Base-by-base conservation (phyloP, 2,797 vertebrate genomes). In the Microchirus variegatus region DNA sequence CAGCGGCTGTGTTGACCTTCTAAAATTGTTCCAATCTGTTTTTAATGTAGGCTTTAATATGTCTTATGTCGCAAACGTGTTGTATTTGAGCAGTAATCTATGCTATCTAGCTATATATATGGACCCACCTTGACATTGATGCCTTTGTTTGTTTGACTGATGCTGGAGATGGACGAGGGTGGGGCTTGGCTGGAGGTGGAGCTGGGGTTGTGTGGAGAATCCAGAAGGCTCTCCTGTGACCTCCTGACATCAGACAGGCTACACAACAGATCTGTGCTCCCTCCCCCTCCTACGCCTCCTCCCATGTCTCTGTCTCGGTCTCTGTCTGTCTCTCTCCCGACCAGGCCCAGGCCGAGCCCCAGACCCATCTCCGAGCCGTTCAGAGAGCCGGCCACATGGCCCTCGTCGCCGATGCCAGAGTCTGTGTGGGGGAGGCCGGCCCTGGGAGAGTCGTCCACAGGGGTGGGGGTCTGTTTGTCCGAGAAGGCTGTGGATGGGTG, bases 391-490 rank as follows among this genome's bases (percentile, higher is more conserved):
- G 94, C 92, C 72, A 96, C 94, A 16, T 97, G 96, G 48, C 91
- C 91, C 75, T 99, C 97, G 43, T 99, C 98, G 47, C 96, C 97
- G 58, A 98, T 98, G 80, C 97, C 97, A 0, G 98, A 99, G 89
- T 99, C 98, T 1, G 97, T 98, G 88, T 98, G 98, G 51, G 97
- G 98, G 84, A 98, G 94, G 26, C 96, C 95, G 49, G 93, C 94
- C 45, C 95, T 76, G 4, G 95, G 96, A 46, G 96, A 93, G 74
- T 98, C 97, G 61, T 98, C 97, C 84, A 94, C 92, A 0, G 96
- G 94, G 19, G 94, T 93, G 2, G 94, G 89, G 17, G 92, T 93
- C 78, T 92, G 91, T 60, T 99, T 97, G 87, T 96, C 92, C 3
- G 96, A 94, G 80, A 95, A 94, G 82, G 94, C 95, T 37, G 93